Base-by-base conservation (phyloP, 2,113 vertebrate genomes). In the Amblyornis subalaris region DNA sequence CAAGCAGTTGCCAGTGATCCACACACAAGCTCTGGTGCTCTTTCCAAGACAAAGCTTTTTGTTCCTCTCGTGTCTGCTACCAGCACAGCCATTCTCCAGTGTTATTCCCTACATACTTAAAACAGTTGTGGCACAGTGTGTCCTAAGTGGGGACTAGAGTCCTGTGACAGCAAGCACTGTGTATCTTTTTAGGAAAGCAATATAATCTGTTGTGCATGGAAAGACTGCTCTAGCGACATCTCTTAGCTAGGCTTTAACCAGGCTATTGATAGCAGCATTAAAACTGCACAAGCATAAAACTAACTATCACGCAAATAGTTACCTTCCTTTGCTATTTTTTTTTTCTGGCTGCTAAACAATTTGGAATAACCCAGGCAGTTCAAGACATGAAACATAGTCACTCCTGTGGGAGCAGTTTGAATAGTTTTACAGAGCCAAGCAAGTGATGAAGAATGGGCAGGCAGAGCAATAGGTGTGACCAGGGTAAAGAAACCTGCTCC, bases 361-460 rank as follows among this genome's bases (percentile, higher is more conserved):
- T 61, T 54, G 38, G 28, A 74, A 57, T 36, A 53, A 73, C 28
- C 14, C 65, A 81, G 36, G 16, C 47, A 40, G 36, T 57, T 57
- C 36, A 38, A 62, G 50, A 77, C 31, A 12, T 6, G 10, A 81
- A 47, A n/a, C 28, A 20, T 23, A 45, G 70, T 17, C 36, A 57
- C n/a, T 72, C 19, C 40, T 38, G 50, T 1, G 6, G 65, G 40
- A 72, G 50, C 40, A 60, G 54, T 60, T 84, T 1, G 4, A 50
- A 50, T 31, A 60, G 26, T 25, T 18, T 75, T 31, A 64, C 3
- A 8, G 31, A 77, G 50, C 13, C 31, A 36, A 76, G 21, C 0
- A 2, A 57, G 38, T 3, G 14, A n/a, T 0, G 1, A 55, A 65
- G 19, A 61, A 38, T 0, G 2, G 22, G 14, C n/a, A 66, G 33